Base-by-base conservation (phyloP, 2,797 vertebrate species). In the Monodelphis domestica region DNA sequence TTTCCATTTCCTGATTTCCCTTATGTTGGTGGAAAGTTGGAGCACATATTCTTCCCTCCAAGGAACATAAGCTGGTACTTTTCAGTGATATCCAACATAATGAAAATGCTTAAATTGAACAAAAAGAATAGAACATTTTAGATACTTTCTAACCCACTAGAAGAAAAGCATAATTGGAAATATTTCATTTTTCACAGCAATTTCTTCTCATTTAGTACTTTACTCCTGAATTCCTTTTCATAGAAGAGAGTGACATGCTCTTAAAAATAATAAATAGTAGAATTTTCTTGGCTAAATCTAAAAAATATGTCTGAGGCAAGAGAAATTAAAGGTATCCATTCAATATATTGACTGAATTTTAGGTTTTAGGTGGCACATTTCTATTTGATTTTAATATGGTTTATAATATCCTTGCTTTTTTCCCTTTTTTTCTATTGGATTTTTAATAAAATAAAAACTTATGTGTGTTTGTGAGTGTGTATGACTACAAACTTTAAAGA, bases 301-400 rank as follows among this genome's bases (percentile, higher is more conserved):
- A 91, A 94, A 5, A 50, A 84, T 24, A 38, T 54, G 93, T 53
- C 3, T 50, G 51, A 96, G 92, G 38, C 21, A 90, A 91, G 12
- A 91, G 0, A 91, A 91, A n/a, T 91, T 4, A 91, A 84, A 84
- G 45, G 5, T 91, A 2, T 54, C 95, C 17, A 38, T 87, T 11
- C 89, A 93, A 91, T 95, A 84, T 54, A 70, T 14, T 91, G 56
- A 57, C 21, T 87, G 38, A 92, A 87, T 91, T 94, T 96, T 70
- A 90, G 53, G 0, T 93, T 95, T 91, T 26, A 89, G 12, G 78
- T 87, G 14, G 6, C 6, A 84, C 15, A 70, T 78, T 94, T 56
- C 29, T 92, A 45, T 92, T 63, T 91, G 12, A 87, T 93, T 94
- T 94, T 28, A 93, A 5, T 89, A 57, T 91, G 57, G 10, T 38